A percentile compares a stretch with the other conserved stretches of the same genome.
These are phyloP conservation scores for Eulemur albifrons DNA, from an alignment of 2,797 vertebrate genomes.

Conservation along the genomic window DNA sequence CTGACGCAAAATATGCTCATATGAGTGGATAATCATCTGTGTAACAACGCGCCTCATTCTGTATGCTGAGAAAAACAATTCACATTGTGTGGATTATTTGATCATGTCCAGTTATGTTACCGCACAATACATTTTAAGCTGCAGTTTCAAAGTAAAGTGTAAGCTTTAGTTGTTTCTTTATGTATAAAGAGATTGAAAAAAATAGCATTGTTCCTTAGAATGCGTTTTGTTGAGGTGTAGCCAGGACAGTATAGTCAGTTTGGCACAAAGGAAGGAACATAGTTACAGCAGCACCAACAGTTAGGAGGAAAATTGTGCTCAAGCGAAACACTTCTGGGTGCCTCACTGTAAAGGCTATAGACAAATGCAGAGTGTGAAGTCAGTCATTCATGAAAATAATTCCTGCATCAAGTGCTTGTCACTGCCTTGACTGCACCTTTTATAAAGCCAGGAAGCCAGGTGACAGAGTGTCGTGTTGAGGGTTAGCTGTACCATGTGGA, in stretches of 20 bases:
- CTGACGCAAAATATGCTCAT: not conserved
- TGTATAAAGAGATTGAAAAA: not conserved
- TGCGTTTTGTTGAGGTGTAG: not conserved
- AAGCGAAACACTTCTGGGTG: accelerated
- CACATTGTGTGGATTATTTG: not conserved
- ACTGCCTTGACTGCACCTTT: too few relatives aligned
- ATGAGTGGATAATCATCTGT: not conserved
- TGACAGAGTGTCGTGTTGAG: not conserved
- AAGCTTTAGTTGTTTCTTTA: not conserved
- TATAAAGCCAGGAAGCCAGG: not conserved
- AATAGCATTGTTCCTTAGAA: not conserved
- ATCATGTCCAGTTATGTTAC: not conserved
- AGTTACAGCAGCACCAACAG: accelerated
- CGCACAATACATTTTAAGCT: not conserved
- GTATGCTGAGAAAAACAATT: not conserved
- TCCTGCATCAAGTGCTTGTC: not conserved
- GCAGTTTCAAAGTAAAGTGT: not conserved
- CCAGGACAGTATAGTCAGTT: accelerated
- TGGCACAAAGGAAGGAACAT: not conserved
- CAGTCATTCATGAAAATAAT: not conserved
- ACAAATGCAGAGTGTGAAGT: not conserved
- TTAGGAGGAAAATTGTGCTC: not conserved
- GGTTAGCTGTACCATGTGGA: accelerated
- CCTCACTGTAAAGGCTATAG: not conserved
- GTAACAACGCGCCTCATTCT: not conserved